These are phyloP conservation scores for Arnoldichthys spilopterus DNA, from an alignment of 2,797 vertebrate species.

Conservation along the genomic window DNA sequence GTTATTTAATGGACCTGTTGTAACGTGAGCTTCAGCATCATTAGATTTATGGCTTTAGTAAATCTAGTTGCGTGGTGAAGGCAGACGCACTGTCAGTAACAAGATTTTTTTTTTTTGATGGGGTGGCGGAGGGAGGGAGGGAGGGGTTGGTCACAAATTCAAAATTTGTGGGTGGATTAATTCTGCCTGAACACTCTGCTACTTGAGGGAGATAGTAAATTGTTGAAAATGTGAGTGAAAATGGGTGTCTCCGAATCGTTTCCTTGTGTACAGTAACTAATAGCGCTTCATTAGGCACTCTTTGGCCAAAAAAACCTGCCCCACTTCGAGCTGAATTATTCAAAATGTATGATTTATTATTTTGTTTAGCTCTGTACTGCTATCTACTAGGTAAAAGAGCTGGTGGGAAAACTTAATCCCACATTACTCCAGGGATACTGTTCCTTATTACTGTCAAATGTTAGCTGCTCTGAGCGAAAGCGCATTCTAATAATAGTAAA, in stretches of 20 bases:
- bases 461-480: background rate
- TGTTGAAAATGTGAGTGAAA: background rate
- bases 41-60: slow-evolving; percentile 20
- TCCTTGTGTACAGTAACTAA: background rate
- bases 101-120: background rate
- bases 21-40: slow-evolving; percentile 23
- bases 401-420: slow-evolving; percentile 3
- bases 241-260: background rate
- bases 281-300: background rate
- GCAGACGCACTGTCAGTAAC: background rate
- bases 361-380: background rate
- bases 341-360: too few species aligned
- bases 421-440: slow-evolving; percentile 1
- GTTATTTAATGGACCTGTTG: slow-evolving; percentile 32
- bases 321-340: background rate
- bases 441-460: slow-evolving; percentile 7
- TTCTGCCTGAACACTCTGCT: background rate
- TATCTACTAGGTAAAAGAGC: background rate
- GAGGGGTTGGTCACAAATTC: too few species aligned
- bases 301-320: background rate
- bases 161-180: background rate
- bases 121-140: too few species aligned
- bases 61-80: background rate
- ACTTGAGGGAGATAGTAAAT: background rate
- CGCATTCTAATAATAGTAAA: background rate